These are phyloP conservation scores for Caenorhabditis sp. DNA, from an alignment of 2,888 invertebrate genomes.

Conservation along the genomic window DNA sequence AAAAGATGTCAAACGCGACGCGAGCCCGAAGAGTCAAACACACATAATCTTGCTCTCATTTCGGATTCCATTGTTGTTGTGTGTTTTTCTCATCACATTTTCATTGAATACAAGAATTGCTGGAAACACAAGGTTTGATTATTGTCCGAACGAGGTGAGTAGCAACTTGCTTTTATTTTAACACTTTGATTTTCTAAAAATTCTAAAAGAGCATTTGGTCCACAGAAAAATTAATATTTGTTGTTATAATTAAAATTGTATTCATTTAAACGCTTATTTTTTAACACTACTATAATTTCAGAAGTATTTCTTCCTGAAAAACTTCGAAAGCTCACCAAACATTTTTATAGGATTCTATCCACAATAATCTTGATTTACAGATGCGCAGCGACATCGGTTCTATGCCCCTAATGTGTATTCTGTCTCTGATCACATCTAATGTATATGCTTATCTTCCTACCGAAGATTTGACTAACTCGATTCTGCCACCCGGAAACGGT, in stretches of 20 bases:
- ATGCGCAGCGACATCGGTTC: slow-evolving; percentile 40
- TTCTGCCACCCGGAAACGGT: neutral
- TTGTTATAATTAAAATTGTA: too few species aligned
- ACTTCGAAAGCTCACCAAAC: too few species aligned
- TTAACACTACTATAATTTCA: too few species aligned
- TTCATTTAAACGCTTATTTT: too few species aligned
- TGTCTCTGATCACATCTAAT: slow-evolving; percentile 29
- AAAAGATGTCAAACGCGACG: slow-evolving; percentile 26
- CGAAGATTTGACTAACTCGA: slow-evolving; percentile 40
- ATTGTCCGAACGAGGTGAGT: slow-evolving; percentile 36
- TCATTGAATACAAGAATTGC: neutral
- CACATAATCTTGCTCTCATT: slow-evolving; percentile 3
- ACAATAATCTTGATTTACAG: too few species aligned
- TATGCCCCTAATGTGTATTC: slow-evolving; percentile 38
- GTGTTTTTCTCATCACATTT: neutral
- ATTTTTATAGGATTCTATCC: too few species aligned
- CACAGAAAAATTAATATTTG: too few species aligned
- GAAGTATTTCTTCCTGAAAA: too few species aligned
- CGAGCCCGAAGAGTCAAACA: neutral
- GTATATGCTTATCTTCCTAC: slow-evolving; percentile 41
- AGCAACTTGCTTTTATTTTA: too few species aligned
- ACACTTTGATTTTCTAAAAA: neutral
- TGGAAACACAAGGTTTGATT: slow-evolving; percentile 22
- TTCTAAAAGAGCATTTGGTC: too few species aligned
- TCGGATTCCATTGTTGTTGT: slow-evolving; percentile 5